A percentile compares a stretch with the other conserved stretches of the same genome.
These are phyloP conservation scores for Listronotus oregonensis DNA, from an alignment of 1,140 invertebrate genomes.

Conservation along the genomic window DNA sequence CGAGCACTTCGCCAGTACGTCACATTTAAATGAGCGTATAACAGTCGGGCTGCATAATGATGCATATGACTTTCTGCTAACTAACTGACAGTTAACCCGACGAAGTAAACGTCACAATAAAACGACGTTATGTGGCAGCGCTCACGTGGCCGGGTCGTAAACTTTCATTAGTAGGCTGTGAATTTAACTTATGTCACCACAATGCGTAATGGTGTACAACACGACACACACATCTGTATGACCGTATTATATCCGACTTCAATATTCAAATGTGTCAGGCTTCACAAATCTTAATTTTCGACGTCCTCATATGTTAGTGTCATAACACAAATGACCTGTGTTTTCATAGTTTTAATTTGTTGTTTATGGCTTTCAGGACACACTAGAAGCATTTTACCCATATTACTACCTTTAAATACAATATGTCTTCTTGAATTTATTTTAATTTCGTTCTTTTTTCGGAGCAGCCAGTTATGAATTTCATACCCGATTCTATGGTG, in stretches of 20 bases:
- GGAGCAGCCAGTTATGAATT: too few relatives aligned
- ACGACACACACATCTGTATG: conserved; percentile 42
- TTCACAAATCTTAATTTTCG: conserved; percentile 54
- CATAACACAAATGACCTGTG: too few relatives aligned
- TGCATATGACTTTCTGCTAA: conserved; percentile 43
- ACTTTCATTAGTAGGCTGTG: conserved; percentile 52
- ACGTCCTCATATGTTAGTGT: conserved; percentile 48
- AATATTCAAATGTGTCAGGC: conserved; percentile 52
- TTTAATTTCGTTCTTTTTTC: too few relatives aligned
- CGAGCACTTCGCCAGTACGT: conserved; percentile 21
- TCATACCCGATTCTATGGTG: too few relatives aligned
- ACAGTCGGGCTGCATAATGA: conserved; percentile 33
- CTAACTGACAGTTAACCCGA: conserved; percentile 41
- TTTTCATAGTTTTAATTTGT: too few relatives aligned
- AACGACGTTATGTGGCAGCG: conserved; percentile 27
- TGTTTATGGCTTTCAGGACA: too few relatives aligned
- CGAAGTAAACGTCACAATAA: conserved; percentile 39
- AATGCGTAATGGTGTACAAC: conserved; percentile 53
- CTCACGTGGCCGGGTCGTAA: conserved; percentile 43
- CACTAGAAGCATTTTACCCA: too few relatives aligned
- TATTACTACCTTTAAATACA: too few relatives aligned
- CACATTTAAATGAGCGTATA: conserved; percentile 35
- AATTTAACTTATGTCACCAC: conserved; percentile 55
- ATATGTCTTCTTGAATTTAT: too few relatives aligned
- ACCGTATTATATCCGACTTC: conserved; percentile 42